These are phyloP conservation scores for Caenorhabditis zanzibari DNA, from an alignment of 2,888 invertebrate genomes.

Conservation along the genomic window DNA sequence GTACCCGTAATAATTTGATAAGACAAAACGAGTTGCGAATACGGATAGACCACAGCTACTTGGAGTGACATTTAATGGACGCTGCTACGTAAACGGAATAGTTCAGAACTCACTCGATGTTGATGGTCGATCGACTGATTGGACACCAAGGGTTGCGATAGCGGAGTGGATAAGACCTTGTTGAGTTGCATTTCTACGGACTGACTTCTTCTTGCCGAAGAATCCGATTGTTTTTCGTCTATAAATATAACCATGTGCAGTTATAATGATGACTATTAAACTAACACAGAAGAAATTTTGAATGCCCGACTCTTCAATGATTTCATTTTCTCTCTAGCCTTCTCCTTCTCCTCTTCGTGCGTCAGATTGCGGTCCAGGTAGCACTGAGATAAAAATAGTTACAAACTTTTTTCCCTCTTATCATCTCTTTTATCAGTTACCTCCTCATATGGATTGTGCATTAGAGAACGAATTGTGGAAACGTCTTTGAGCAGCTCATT, in stretches of 20 bases:
- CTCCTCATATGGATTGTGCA: slow-evolving; percentile 72
- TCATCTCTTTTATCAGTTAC: slow-evolving; percentile 47
- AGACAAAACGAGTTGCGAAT: slow-evolving; percentile 45
- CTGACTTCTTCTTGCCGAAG: slow-evolving; percentile 62
- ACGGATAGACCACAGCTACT: slow-evolving; percentile 49
- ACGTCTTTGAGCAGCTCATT: slow-evolving; percentile 76
- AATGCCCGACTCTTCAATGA: slow-evolving; percentile 60
- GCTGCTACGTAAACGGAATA: neutral
- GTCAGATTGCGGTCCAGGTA: slow-evolving; percentile 79
- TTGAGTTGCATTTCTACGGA: slow-evolving; percentile 64
- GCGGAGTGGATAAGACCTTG: slow-evolving; percentile 72
- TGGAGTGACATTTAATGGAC: slow-evolving; percentile 40
- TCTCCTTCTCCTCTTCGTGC: slow-evolving; percentile 76
- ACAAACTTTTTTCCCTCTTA: slow-evolving; percentile 26
- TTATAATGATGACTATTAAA: neutral
- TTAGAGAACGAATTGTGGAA: slow-evolving; percentile 74
- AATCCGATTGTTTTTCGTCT: slow-evolving; percentile 62
- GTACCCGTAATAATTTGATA: slow-evolving; percentile 13
- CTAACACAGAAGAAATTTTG: slow-evolving; percentile 50
- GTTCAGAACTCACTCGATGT: slow-evolving; percentile 52
- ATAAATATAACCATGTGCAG: neutral
- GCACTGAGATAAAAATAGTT: slow-evolving; percentile 68
- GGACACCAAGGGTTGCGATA: slow-evolving; percentile 72
- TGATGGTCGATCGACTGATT: slow-evolving; percentile 64
- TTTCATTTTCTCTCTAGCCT: slow-evolving; percentile 62